Base-by-base conservation (phyloP, 2,888 invertebrate genomes). In the Limnephilus lunatus region DNA sequence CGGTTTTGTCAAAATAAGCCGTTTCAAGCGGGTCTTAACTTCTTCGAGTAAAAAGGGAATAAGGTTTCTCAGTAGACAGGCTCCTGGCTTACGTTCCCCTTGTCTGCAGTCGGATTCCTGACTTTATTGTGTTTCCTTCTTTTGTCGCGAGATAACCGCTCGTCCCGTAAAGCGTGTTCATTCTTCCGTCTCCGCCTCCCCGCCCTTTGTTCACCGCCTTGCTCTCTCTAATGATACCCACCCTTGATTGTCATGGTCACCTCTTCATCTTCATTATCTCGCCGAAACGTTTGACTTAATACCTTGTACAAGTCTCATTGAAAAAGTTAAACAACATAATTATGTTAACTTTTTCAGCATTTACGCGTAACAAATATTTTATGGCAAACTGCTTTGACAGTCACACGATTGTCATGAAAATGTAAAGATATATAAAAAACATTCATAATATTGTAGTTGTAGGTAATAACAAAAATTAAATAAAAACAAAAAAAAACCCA, bases 1-100 rank as follows among this genome's bases (percentile, higher is more conserved):
- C 93, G 92, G 93, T 90, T 93, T 92, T 93, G 93, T 93, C 93
- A 93, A 93, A 93, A 93, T 93, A 92, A 93, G 93, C 93, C 93
- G 85, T 93, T 93, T 91, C 89, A 92, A 90, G 92, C 92, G 35
- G 91, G 93, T 93, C 92, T 93, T 93, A 93, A 93, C 93, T 93
- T 93, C 92, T 93, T 93, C 91, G 89, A 90, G 93, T 93, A 93
- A 93, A 93, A 93, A 90, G 93, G 91, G 91, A 93, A 92, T 93
- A 93, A 93, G 92, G 93, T 92, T 92, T 90, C 93, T 85, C 92
- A 85, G 91, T 53, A 90, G 90, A 91, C 89, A 88, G 90, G 53
- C 90, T 90, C 90, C 89, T 92, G 91, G 93, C 90, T 92, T 92
- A 92, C 89, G 86, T 30, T 89, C 91, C 91, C 92, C 92, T 81